Conservation (phyloP, 2,113 vertebrate genomes). For the Chiloscyllium plagiosum region DNA sequence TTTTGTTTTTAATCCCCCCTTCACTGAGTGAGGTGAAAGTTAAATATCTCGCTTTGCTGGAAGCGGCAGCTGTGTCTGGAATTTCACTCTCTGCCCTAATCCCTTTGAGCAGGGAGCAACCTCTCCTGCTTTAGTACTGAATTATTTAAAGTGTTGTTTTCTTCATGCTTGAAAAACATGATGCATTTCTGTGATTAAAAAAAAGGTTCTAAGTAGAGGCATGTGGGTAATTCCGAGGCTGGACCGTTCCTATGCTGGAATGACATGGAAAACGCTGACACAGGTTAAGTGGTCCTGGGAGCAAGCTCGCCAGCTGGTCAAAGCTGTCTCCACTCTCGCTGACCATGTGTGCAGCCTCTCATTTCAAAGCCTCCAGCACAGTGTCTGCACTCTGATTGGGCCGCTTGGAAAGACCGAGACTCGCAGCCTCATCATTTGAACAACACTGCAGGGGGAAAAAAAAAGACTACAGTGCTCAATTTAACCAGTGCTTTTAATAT, state of each 20-base stretch:
- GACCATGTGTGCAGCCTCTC: slow-evolving; percentile 35
- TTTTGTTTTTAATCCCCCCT: not conserved
- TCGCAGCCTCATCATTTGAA: slow-evolving; percentile 26
- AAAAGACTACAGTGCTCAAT: slow-evolving; percentile 9
- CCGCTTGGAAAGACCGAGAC: slow-evolving; percentile 1
- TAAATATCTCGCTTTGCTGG: not conserved
- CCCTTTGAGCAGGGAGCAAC: not conserved
- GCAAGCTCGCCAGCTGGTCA: slow-evolving; percentile 21
- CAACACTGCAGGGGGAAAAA: not conserved
- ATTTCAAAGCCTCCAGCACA: slow-evolving; percentile 26
- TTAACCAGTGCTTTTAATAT: slow-evolving; percentile 19
- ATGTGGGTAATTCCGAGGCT: slow-evolving; percentile 41
- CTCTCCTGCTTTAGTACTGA: not conserved
- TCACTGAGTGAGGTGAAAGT: not conserved
- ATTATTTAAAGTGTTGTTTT: slow-evolving; percentile 37
- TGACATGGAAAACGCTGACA: slow-evolving; percentile 56
- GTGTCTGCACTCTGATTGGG: slow-evolving; percentile 33
- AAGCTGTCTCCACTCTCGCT: slow-evolving; percentile 24
- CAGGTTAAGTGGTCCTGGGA: slow-evolving; percentile 50
- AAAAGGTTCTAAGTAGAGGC: slow-evolving; percentile 23
- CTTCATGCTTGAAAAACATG: slow-evolving; percentile 14
- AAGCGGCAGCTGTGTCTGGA: not conserved
- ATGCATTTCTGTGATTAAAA: slow-evolving; percentile 9
- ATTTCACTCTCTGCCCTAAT: not conserved
- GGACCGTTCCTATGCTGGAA: slow-evolving; percentile 47